Evolutionary conservation across 2,113 vertebrate species (phyloP).

Genomic region (Poecilia latipinna): DNA sequence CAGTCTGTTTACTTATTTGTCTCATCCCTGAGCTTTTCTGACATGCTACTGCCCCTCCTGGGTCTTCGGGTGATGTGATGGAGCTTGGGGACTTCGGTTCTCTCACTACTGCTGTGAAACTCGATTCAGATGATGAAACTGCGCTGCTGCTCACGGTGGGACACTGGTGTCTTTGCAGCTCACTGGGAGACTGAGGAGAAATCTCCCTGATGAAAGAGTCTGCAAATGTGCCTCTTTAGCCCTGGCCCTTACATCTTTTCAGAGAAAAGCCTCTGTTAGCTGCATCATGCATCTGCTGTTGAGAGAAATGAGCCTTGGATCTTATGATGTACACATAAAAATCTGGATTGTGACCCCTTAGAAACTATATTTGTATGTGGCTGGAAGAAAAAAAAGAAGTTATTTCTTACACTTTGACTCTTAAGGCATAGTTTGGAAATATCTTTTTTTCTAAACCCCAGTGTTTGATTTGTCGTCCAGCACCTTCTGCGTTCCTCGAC

Average conservation of each 20-base stretch:
- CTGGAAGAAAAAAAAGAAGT: neutral
- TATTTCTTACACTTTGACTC: neutral
- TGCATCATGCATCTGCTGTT: slow-evolving; percentile 17
- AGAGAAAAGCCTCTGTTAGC: slow-evolving; percentile 43
- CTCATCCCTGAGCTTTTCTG: slow-evolving; percentile 42
- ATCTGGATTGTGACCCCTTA: neutral
- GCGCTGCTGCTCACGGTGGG: slow-evolving; percentile 66
- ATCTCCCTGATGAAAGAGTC: slow-evolving; percentile 74
- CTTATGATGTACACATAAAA: neutral
- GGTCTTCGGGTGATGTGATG: slow-evolving; percentile 52
- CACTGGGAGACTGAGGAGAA: slow-evolving; percentile 47
- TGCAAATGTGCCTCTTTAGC: slow-evolving; percentile 71
- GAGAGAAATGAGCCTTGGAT: slow-evolving; percentile 5
- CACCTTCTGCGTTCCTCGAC: no score
- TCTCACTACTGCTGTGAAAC: slow-evolving; percentile 72
- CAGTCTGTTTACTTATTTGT: slow-evolving; percentile 58
- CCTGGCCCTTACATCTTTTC: slow-evolving; percentile 42
- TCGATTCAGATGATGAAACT: slow-evolving; percentile 77
- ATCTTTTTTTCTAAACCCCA: neutral
- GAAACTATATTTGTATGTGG: neutral
- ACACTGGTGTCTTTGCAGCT: slow-evolving; percentile 67
- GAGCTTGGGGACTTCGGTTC: slow-evolving; percentile 59
- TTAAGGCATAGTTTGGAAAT: neutral
- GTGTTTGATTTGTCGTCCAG: neutral
- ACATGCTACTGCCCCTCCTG: slow-evolving; percentile 54